Evolutionary conservation across 1,140 invertebrate species (phyloP), one percentile per base, ranked within the genome.

Genomic region (Metopolophium dirhodum): DNA sequence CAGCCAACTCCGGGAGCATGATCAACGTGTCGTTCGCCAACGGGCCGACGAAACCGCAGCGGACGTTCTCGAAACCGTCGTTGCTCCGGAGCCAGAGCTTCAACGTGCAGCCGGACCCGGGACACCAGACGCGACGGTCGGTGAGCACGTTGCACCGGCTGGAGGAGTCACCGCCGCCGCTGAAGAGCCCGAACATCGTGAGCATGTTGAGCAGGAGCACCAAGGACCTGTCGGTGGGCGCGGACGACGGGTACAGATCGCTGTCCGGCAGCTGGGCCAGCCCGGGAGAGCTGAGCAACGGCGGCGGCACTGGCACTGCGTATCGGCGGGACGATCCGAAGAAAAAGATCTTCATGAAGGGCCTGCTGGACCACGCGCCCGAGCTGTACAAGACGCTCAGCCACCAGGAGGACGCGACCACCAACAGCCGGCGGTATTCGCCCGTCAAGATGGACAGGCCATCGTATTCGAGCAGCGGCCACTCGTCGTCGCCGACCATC

Each of bases 51-150:
- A 97, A 98, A 95, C 97, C 97, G 6, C 97, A 97, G 54, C 95
- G 97, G 94, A 97, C 97, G 23, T 97, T 97, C 95, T 37, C 91
- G 6, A 97, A 97, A 94, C 96, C 97, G 2, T 96, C 96, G 61
- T 95, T 98, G 23, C 96, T 97, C 37, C 95, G 97, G 91, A 98
- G 97, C 95, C 97, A 98, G 95, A 98, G 97, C 95, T 98, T 98
- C 95, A 98, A 97, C 95, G 97, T 98, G 87, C 97, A 97, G 94
- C 96, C 96, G 18, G 77, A 93, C 26, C 94, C 94, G 49, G 85
- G 93, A 37, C 77, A 83, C 57, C n/a, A 94, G 93, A 35, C 94
- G 94, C 93, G 94, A 94, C 85, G 94, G 93, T 93, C 93, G 93
- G n/a, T 96, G 37, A 97, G 97, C 94, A 96, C 96, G 41, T 95